A percentile compares a stretch with the other conserved stretches of the same genome.
These are phyloP conservation scores for Gorsachius goisagi DNA, from an alignment of 2,113 vertebrate species.

Conservation along the genomic window DNA sequence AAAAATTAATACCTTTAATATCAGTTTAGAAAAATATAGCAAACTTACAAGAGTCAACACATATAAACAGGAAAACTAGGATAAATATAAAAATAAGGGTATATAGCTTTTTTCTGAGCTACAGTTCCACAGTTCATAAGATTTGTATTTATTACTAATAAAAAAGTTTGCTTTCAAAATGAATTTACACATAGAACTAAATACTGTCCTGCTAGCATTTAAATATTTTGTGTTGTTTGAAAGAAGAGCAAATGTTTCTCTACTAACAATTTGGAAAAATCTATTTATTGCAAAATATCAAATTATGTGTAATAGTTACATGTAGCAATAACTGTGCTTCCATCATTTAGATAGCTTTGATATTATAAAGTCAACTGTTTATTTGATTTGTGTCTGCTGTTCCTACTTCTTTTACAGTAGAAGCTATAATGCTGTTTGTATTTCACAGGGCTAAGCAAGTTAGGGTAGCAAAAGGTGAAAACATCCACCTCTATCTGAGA, in stretches of 20 bases:
- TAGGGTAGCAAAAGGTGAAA: not conserved
- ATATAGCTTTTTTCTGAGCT: not conserved
- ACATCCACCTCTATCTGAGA: not conserved
- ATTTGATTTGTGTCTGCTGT: constrained; percentile 29
- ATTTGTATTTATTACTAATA: not conserved
- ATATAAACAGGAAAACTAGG: not conserved
- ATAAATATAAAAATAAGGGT: not conserved
- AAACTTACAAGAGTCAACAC: not conserved
- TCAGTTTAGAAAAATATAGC: not conserved
- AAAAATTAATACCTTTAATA: not conserved
- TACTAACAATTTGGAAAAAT: not conserved
- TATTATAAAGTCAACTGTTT: not conserved
- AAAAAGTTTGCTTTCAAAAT: not conserved
- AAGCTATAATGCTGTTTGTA: not conserved
- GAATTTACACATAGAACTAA: not conserved
- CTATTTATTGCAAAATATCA: not conserved
- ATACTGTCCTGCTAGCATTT: not conserved
- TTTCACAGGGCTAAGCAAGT: not conserved
- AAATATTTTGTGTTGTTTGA: not conserved
- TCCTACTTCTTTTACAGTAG: not conserved
- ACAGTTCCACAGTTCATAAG: not conserved
- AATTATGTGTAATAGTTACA: not conserved
- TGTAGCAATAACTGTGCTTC: not conserved
- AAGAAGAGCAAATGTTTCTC: not conserved
- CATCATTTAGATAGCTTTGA: not conserved